Conservation (phyloP, 2,888 invertebrate genomes). For the Idaea dimidiata region DNA sequence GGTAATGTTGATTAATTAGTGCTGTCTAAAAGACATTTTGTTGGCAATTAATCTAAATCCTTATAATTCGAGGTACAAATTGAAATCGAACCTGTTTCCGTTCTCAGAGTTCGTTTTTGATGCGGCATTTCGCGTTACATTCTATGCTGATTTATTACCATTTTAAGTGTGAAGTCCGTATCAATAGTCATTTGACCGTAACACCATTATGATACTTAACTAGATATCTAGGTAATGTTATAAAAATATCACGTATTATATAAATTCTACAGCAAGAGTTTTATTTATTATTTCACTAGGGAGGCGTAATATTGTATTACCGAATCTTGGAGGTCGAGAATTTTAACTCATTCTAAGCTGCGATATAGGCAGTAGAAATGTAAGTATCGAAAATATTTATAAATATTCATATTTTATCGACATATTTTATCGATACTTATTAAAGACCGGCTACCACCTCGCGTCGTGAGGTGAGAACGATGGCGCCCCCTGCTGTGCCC, state of each 20-base stretch:
- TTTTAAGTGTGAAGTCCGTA: conserved; percentile 49
- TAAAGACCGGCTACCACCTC: conserved; percentile 79
- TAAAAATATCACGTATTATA: conserved; percentile 20
- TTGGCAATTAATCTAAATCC: conserved; percentile 66
- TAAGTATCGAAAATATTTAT: conserved; percentile 76
- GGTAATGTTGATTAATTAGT: conserved; percentile 66
- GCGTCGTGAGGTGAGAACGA: conserved; percentile 80
- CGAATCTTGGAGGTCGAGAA: conserved; percentile 19
- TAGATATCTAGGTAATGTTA: conserved; percentile 39
- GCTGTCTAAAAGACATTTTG: conserved; percentile 68
- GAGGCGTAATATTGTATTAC: conserved; percentile 16
- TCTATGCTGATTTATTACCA: conserved; percentile 58
- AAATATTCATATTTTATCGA: conserved; percentile 78
- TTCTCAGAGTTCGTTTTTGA: conserved; percentile 47
- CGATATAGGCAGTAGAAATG: conserved; percentile 36
- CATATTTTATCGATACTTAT: conserved; percentile 80
- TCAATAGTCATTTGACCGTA: conserved; percentile 47
- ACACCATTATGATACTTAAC: conserved; percentile 43
- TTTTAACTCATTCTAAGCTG: conserved; percentile 23
- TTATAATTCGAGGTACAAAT: conserved; percentile 64
- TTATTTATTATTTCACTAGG: conserved; percentile 12
- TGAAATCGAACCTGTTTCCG: conserved; percentile 62
- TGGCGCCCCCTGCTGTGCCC: conserved; percentile 75
- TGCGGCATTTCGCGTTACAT: conserved; percentile 42
- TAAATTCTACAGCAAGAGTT: conserved; percentile 4